Percentiles rank a stretch among this genome's conserved stretches.
phyloP scores from a whole-genome alignment of 2,797 vertebrate genomes.

The Sitta carolinensis region DNA sequence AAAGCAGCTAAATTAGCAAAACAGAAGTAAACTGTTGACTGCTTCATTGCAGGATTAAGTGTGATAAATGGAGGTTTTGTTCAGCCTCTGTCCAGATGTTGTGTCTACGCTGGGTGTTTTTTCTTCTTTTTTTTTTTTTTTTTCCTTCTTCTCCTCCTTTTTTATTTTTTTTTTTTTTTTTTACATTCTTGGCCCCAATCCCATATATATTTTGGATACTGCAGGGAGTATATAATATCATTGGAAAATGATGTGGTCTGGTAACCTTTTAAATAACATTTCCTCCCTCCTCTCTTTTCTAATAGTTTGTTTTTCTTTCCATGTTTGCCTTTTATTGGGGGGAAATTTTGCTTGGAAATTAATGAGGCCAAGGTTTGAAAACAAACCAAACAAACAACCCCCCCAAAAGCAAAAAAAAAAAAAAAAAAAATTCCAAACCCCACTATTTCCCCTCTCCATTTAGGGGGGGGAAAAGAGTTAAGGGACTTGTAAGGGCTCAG shows the following conservation, averaged over 20 bases:
- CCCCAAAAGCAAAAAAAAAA: not conserved
- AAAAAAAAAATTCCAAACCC: not conserved
- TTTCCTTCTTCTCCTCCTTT: slow-evolving; percentile 76
- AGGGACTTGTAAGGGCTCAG: slow-evolving; percentile 54
- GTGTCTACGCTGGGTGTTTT: slow-evolving; percentile 89
- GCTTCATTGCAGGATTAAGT: slow-evolving; percentile 90
- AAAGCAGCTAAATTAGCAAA: slow-evolving; percentile 87
- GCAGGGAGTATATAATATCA: slow-evolving; percentile 99
- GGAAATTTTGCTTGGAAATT: slow-evolving; percentile 75
- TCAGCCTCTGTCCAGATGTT: slow-evolving; percentile 98
- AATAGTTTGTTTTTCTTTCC: slow-evolving; percentile 99
- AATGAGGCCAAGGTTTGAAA: slow-evolving; percentile 76
- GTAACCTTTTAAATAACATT: slow-evolving; percentile 99
- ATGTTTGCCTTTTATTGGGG: slow-evolving; percentile 98
- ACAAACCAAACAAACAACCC: slow-evolving; percentile 44
- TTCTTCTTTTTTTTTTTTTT: slow-evolving; percentile 72
- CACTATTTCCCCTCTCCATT: not conserved
- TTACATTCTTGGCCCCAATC: slow-evolving; percentile 93
- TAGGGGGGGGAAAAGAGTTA: slow-evolving; percentile 10
- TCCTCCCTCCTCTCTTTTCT: slow-evolving; percentile 97
- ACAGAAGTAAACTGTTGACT: slow-evolving; percentile 92
- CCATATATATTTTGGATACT: slow-evolving; percentile 99
- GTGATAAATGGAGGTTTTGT: slow-evolving; percentile 99
- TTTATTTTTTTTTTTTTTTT: slow-evolving; percentile 82
- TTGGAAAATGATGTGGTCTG: slow-evolving; percentile 99